phyloP scores from a whole-genome alignment of 2,113 vertebrate genomes.

The Caranx ignobilis region DNA sequence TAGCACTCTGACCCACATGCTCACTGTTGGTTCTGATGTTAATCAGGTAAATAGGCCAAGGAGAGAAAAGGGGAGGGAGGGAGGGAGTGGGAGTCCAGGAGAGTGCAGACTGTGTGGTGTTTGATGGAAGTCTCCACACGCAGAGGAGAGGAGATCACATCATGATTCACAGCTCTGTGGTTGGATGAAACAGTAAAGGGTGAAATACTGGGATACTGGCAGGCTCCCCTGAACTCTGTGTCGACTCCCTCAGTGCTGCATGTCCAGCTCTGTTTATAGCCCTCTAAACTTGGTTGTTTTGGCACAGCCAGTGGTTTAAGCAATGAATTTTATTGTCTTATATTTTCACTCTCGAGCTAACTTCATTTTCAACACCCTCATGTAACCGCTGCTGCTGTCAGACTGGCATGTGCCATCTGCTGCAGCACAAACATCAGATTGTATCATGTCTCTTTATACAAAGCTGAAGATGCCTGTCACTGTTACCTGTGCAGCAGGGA shows the following conservation, averaged over 20 bases:
- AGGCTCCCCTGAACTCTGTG: constrained; percentile 45
- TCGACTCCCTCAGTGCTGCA: constrained; percentile 44
- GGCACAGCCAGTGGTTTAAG: constrained; percentile 44
- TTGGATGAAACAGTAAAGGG: constrained; percentile 24
- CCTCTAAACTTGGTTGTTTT: constrained; percentile 63
- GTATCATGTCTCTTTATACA: neutral
- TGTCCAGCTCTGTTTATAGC: constrained; percentile 52
- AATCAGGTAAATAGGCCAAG: constrained; percentile 54
- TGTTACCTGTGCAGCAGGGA: neutral
- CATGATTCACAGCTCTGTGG: constrained; percentile 44
- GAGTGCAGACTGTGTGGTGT: constrained; percentile 19
- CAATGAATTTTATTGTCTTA: constrained; percentile 54
- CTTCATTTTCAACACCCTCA: constrained; percentile 44
- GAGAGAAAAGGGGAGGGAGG: constrained; percentile 20
- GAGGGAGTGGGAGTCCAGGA: constrained; percentile 7
- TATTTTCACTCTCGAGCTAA: constrained; percentile 27
- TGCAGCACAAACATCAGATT: constrained; percentile 36
- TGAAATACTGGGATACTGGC: constrained; percentile 50
- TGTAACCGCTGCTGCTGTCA: constrained; percentile 31
- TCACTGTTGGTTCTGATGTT: constrained; percentile 57
- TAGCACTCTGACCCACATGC: constrained; percentile 65
- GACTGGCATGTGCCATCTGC: constrained; percentile 45
- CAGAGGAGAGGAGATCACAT: constrained; percentile 38
- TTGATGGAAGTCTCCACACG: constrained; percentile 39
- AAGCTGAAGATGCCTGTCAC: neutral